These are phyloP conservation scores for Xyliphius kryptos DNA, from an alignment of 2,113 vertebrate species.

Conservation along the genomic window DNA sequence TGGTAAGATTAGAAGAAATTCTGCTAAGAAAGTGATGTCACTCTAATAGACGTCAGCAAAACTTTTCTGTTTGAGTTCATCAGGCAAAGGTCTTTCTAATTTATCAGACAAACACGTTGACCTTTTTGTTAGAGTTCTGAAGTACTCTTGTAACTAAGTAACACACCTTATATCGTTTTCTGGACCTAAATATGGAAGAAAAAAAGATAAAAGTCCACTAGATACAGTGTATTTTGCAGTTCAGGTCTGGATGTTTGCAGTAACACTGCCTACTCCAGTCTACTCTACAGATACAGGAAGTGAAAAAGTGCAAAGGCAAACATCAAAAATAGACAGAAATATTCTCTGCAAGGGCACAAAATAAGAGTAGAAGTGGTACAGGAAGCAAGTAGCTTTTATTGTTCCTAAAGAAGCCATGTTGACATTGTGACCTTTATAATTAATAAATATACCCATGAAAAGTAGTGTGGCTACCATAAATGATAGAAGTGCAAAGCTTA, in stretches of 20 bases:
- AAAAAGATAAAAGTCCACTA: slow-evolving; percentile 23
- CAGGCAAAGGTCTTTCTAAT: slow-evolving; percentile 29
- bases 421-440: not conserved
- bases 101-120: slow-evolving; percentile 34
- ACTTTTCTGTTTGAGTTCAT: slow-evolving; percentile 23
- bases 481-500: too few species aligned
- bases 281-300: slow-evolving; percentile 66
- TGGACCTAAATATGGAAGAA: slow-evolving; percentile 5
- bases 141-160: slow-evolving; percentile 12
- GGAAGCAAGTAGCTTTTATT: slow-evolving; percentile 5
- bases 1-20: slow-evolving; percentile 27
- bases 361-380: slow-evolving; percentile 13
- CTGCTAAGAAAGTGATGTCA: slow-evolving; percentile 23
- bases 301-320: slow-evolving; percentile 28
- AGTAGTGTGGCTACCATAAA: too few species aligned
- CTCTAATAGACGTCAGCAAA: slow-evolving; percentile 18
- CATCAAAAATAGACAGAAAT: slow-evolving; percentile 32
- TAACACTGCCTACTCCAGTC: slow-evolving; percentile 44
- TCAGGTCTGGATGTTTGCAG: slow-evolving; percentile 45
- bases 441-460: not conserved
- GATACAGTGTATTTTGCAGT: slow-evolving; percentile 21
- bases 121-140: slow-evolving; percentile 16
- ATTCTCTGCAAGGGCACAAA: slow-evolving; percentile 21
- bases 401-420: not conserved
- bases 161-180: not conserved